phyloP scores from a whole-genome alignment of 2,113 vertebrate species.

The Peromyscus leucopus region DNA sequence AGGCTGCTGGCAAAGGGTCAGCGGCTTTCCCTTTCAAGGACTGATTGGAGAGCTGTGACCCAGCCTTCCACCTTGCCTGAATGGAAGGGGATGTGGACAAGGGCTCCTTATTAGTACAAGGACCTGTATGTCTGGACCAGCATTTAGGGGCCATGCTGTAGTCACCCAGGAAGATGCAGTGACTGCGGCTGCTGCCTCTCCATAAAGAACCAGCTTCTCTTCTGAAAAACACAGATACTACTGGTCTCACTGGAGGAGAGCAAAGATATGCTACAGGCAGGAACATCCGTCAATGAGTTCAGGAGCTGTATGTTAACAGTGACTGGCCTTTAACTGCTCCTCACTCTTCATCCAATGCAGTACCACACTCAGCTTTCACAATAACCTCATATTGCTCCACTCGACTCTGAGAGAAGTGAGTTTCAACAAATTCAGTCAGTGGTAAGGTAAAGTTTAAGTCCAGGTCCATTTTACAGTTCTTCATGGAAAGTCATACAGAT shows the following conservation, averaged over 20 bases:
- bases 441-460: conserved; percentile 1
- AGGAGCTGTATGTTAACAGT: not conserved
- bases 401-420: not conserved
- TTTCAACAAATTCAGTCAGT: conserved; percentile 8
- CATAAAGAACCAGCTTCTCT: not conserved
- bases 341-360: not conserved
- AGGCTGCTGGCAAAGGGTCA: conserved; percentile 79
- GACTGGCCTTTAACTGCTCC: not conserved
- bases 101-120: conserved; percentile 32
- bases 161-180: not conserved
- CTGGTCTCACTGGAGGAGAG: not conserved
- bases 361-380: not conserved
- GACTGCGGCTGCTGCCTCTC: not conserved
- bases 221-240: not conserved
- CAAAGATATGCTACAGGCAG: conserved; percentile 7
- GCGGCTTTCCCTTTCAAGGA: conserved; percentile 83
- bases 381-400: not conserved
- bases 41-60: conserved; percentile 80
- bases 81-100: conserved; percentile 64
- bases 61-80: conserved; percentile 78
- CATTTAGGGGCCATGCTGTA: not conserved
- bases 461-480: conserved; percentile 4
- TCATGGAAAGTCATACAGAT: conserved; percentile 10
- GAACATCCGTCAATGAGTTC: not conserved
- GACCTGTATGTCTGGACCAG: conserved; percentile 44